phyloP scores from a whole-genome alignment of 2,888 invertebrate genomes.

The Metopia argyrocephala region DNA sequence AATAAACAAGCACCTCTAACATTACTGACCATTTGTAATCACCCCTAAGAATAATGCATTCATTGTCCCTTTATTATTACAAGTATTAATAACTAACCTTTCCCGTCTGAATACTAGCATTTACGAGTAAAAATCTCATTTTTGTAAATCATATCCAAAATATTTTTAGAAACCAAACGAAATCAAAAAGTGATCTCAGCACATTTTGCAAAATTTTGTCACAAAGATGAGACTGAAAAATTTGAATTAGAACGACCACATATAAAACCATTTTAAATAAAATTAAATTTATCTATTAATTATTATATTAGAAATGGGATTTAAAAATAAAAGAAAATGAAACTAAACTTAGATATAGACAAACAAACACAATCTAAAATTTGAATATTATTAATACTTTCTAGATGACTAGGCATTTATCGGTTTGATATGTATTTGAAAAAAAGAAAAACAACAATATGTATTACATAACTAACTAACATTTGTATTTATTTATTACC shows the following conservation, averaged over 20 bases:
- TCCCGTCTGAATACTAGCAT: no score
- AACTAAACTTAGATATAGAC: background rate
- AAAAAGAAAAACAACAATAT: conserved; percentile 14
- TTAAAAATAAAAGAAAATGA: background rate
- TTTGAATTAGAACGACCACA: conserved; percentile 38
- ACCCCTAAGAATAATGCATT: no score
- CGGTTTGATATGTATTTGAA: conserved; percentile 29
- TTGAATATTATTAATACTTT: conserved; percentile 39
- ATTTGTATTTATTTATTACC: conserved; percentile 42
- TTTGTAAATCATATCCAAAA: background rate
- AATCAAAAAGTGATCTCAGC: conserved; percentile 12
- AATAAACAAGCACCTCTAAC: background rate
- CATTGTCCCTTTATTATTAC: conserved; percentile 7
- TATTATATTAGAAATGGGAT: conserved; percentile 17
- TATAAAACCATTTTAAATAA: conserved; percentile 28
- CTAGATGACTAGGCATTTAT: conserved; percentile 54
- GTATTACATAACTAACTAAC: conserved; percentile 12
- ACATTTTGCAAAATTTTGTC: conserved; percentile 58
- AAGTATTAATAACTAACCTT: no score
- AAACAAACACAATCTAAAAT: background rate
- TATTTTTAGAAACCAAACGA: background rate
- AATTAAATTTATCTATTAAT: background rate
- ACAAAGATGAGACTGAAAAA: conserved; percentile 61
- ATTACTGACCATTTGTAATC: background rate
- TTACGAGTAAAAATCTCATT: conserved; percentile 1